These are phyloP conservation scores for Prunella fulvescens DNA, from an alignment of 2,113 vertebrate species.

Conservation along the genomic window DNA sequence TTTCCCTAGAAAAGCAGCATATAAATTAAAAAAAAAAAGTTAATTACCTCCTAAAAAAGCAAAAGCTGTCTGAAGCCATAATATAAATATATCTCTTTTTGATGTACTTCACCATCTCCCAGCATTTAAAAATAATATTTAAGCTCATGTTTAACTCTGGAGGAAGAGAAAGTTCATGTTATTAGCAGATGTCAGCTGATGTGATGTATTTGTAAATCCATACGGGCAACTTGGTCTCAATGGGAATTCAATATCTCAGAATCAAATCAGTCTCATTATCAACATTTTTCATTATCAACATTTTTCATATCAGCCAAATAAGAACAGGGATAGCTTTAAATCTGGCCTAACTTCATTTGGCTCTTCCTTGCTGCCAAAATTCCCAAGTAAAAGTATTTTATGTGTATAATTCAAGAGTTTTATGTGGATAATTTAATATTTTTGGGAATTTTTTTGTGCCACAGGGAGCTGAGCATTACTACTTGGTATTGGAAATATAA, in stretches of 20 bases:
- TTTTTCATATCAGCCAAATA: neutral
- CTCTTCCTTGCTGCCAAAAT: neutral
- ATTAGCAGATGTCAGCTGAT: neutral
- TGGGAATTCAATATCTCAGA: neutral
- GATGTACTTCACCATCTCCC: neutral
- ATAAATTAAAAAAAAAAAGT: constrained; percentile 5
- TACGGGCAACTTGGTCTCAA: neutral
- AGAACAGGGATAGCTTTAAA: neutral
- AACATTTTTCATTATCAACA: neutral
- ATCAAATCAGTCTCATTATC: neutral
- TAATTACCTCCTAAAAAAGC: constrained; percentile 11
- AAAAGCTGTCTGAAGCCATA: neutral
- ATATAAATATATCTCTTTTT: neutral
- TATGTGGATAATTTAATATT: neutral
- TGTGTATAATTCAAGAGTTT: neutral
- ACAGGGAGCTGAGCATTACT: neutral
- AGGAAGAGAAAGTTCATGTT: neutral
- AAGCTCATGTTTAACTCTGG: neutral
- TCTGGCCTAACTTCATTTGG: neutral
- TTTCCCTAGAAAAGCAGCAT: neutral
- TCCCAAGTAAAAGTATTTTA: accelerated
- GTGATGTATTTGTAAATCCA: neutral
- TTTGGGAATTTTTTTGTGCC: neutral
- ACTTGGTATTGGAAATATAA: neutral
- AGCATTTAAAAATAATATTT: neutral